phyloP scores from a whole-genome alignment of 2,888 invertebrate species.

The Synanthedon formicaeformis region DNA sequence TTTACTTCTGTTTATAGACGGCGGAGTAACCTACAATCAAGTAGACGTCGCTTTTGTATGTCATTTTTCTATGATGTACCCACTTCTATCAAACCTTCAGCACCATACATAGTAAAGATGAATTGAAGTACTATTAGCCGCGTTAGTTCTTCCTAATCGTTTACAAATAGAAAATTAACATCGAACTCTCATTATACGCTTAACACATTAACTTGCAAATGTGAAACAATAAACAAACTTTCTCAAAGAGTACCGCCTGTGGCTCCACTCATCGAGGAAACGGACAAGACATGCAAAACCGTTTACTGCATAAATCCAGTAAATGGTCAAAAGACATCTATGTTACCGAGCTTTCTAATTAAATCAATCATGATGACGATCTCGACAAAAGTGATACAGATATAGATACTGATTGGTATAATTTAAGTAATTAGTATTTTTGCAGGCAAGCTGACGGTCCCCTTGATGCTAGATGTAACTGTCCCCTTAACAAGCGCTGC shows the following conservation, averaged over 20 bases:
- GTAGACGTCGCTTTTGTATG: no score
- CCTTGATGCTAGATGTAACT: no score
- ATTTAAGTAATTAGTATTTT: no score
- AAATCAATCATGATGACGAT: not conserved
- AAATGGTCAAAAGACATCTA: no score
- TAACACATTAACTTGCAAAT: slow-evolving; percentile 5
- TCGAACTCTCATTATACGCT: not conserved
- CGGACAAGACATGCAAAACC: not conserved
- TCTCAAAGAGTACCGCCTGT: slow-evolving; percentile 3
- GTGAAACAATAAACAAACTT: slow-evolving; percentile 3
- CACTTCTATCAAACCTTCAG: no score
- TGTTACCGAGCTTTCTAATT: not conserved
- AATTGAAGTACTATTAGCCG: no score
- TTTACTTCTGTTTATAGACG: no score
- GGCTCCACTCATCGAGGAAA: not conserved
- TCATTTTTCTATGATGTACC: no score
- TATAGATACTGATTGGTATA: not conserved
- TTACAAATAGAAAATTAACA: slow-evolving; percentile 7
- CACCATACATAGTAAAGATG: no score
- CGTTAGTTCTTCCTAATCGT: slow-evolving; percentile 2
- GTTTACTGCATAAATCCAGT: not conserved
- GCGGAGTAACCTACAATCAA: no score
- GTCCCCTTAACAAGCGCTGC: no score
- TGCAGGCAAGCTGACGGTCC: no score
- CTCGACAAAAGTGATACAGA: not conserved